These are phyloP conservation scores for Silurus asotus DNA, from an alignment of 2,113 vertebrate genomes.

Conservation along the genomic window DNA sequence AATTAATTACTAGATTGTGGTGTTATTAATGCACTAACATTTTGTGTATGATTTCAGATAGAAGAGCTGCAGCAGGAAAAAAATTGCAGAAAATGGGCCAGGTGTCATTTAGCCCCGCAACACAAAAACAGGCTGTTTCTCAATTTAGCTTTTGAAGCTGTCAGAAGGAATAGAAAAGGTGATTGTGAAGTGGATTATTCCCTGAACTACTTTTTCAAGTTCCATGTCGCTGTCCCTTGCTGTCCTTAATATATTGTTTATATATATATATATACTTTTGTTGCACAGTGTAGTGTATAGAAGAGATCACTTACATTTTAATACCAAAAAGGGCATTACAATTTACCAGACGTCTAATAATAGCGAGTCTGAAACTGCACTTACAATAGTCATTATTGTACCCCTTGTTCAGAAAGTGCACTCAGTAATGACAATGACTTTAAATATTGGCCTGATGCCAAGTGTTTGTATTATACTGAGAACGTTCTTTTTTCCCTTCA, in stretches of 20 bases:
- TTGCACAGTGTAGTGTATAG: neutral
- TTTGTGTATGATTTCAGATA: conserved; percentile 24
- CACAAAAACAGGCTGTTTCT: conserved; percentile 17
- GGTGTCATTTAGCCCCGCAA: neutral
- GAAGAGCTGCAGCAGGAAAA: neutral
- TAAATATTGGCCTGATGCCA: neutral
- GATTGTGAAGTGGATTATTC: conserved; percentile 26
- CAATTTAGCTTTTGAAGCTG: conserved; percentile 35
- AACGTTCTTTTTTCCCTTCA: neutral
- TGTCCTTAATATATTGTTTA: neutral
- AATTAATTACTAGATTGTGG: neutral
- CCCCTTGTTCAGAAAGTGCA: neutral
- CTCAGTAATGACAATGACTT: neutral
- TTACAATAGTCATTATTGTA: neutral
- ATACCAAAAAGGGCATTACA: neutral
- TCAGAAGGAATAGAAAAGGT: conserved; percentile 32
- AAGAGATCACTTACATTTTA: neutral
- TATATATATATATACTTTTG: neutral
- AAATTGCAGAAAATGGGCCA: neutral
- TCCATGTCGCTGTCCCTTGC: neutral
- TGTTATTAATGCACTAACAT: neutral
- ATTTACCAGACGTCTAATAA: neutral
- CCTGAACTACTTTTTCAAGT: conserved; percentile 24
- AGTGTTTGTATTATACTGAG: conserved; percentile 4
- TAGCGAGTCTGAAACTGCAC: neutral